These are phyloP conservation scores for Drosophila diplacantha DNA, from an alignment of 2,888 invertebrate genomes.

Conservation along the genomic window DNA sequence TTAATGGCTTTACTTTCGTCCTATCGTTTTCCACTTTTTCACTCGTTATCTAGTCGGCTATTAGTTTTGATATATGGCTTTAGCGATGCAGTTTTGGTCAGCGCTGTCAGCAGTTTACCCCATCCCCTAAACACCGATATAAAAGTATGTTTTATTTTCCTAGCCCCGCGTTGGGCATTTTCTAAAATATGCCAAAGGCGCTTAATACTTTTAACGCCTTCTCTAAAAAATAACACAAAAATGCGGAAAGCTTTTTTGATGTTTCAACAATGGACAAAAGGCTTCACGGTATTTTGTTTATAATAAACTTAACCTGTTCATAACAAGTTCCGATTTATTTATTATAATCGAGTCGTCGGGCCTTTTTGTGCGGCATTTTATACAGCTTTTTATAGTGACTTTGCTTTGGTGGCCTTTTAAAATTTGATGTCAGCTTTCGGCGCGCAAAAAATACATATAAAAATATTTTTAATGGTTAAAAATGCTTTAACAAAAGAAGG, in stretches of 20 bases:
- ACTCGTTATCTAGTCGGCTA: constrained; percentile 46
- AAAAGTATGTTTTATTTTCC: constrained; percentile 34
- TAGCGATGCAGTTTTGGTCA: constrained; percentile 41
- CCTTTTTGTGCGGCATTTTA: constrained; percentile 4
- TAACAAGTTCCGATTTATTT: constrained; percentile 23
- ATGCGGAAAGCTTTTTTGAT: not conserved
- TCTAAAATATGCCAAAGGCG: constrained; percentile 13
- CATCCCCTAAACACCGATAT: constrained; percentile 20
- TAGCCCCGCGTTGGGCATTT: not conserved
- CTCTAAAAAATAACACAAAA: constrained; percentile 2
- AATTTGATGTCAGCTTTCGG: constrained; percentile 10
- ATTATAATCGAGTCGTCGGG: constrained; percentile 8
- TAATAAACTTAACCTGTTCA: constrained; percentile 9
- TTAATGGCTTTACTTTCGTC: constrained; percentile 14
- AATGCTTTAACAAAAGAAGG: constrained; percentile 18
- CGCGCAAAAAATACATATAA: constrained; percentile 1
- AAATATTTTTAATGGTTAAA: constrained; percentile 26
- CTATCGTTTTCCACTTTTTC: constrained; percentile 41
- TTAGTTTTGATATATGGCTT: constrained; percentile 65
- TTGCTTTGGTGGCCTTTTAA: constrained; percentile 12
- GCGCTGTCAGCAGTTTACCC: constrained; percentile 49
- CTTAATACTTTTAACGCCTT: constrained; percentile 4
- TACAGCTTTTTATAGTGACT: constrained; percentile 5
- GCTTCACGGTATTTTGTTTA: constrained; percentile 4
- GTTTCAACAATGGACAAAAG: constrained; percentile 1